These are phyloP conservation scores for Erythrocercus mccallii DNA, from an alignment of 2,113 vertebrate species.

Conservation along the genomic window DNA sequence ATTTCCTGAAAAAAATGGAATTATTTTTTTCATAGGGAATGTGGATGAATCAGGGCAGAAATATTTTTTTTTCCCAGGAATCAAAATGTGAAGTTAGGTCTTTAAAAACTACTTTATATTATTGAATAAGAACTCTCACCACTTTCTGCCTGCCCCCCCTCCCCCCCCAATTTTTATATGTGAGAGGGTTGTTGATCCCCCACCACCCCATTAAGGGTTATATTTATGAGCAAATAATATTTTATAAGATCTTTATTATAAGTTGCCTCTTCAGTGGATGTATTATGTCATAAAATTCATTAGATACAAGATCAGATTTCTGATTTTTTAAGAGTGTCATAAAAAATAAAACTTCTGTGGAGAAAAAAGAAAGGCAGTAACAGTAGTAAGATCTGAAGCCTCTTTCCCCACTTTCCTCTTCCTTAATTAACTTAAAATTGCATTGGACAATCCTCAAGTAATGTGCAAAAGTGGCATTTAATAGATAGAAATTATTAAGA, in stretches of 20 bases:
- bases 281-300: neutral
- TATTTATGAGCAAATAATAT: neutral
- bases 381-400: neutral
- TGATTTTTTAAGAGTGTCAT: neutral
- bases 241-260: neutral
- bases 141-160: fast-evolving
- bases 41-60: neutral
- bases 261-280: neutral
- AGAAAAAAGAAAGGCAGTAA: neutral
- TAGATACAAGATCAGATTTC: conserved; percentile 13
- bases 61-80: neutral
- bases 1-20: neutral
- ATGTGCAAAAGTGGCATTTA: conserved; percentile 5
- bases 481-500: conserved; percentile 25
- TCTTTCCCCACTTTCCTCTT: neutral
- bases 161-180: neutral
- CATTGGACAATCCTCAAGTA: neutral
- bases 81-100: neutral
- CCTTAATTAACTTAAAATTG: conserved; percentile 28
- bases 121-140: neutral
- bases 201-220: neutral
- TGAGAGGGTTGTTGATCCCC: neutral
- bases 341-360: neutral
- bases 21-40: neutral
- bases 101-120: neutral